Percentiles rank a stretch among this genome's conserved stretches.
Evolutionary conservation across 2,888 invertebrate species (phyloP).

Genomic region (Agrilus mali): DNA sequence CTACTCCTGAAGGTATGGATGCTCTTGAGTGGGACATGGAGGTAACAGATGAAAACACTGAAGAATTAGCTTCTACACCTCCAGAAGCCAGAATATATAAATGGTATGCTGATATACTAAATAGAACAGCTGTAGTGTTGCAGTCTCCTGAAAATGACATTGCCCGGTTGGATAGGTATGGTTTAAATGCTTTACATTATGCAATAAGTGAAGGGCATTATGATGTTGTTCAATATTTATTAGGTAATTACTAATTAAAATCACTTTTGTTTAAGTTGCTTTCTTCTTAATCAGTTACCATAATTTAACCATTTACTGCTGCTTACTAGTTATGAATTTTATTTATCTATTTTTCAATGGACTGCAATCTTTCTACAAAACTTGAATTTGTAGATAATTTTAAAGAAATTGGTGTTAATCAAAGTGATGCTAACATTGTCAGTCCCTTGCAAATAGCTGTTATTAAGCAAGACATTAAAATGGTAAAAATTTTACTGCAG

Average conservation of each 20-base stretch:
- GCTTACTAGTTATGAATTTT: no score
- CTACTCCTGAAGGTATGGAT: conserved; percentile 41
- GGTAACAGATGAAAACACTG: conserved; percentile 38
- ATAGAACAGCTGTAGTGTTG: conserved; percentile 40
- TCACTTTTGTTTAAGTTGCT: no score
- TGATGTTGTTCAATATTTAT: conserved; percentile 46
- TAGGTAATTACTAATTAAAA: conserved; percentile 17
- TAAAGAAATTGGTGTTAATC: conserved; percentile 49
- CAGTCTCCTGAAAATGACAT: conserved; percentile 35
- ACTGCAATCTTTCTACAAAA: no score
- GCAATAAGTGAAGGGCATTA: conserved; percentile 54
- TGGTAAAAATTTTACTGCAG: conserved; percentile 42
- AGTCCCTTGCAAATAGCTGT: conserved; percentile 59
- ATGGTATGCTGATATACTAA: conserved; percentile 65
- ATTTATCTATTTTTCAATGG: neutral
- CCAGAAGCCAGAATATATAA: conserved; percentile 37
- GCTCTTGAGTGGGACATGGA: conserved; percentile 69
- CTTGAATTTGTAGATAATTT: conserved; percentile 22
- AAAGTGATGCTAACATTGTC: conserved; percentile 49
- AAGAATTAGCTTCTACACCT: conserved; percentile 9
- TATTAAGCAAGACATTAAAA: conserved; percentile 41
- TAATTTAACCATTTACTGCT: no score
- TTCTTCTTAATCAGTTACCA: no score
- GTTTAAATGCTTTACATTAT: conserved; percentile 60
- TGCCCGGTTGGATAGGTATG: conserved; percentile 49